phyloP scores from a whole-genome alignment of 2,113 vertebrate species.

The Perognathus longimembris region DNA sequence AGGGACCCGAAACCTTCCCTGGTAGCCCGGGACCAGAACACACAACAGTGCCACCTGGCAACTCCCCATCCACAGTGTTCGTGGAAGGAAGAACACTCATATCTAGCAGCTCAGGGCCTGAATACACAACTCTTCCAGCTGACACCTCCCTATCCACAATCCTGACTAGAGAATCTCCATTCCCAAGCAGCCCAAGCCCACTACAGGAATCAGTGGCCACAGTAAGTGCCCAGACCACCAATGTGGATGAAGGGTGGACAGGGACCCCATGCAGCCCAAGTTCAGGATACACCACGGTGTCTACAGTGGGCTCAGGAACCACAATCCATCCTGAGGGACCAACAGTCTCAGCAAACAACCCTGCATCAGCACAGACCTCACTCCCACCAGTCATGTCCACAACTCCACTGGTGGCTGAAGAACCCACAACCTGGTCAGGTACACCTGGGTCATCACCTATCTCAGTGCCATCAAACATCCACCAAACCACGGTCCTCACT shows the following conservation, averaged over 20 bases:
- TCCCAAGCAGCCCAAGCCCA: neutral
- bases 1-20: neutral
- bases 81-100: rapidly evolving
- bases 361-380: too few relatives aligned
- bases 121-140: rapidly evolving
- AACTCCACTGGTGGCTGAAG: rapidly evolving
- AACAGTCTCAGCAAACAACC: too few relatives aligned
- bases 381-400: rapidly evolving
- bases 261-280: neutral
- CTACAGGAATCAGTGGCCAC: too few relatives aligned
- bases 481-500: neutral
- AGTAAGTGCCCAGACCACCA: neutral
- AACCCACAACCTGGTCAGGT: neutral
- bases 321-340: neutral
- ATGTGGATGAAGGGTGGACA: neutral
- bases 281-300: too few relatives aligned
- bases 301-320: too few relatives aligned
- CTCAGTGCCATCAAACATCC: too few relatives aligned
- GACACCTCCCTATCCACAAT: too few relatives aligned
- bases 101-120: neutral
- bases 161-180: too few relatives aligned
- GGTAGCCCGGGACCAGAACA: neutral
- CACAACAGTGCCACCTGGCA: rapidly evolving
- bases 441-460: neutral
- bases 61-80: neutral